Conservation (phyloP, 2,888 invertebrate species). For the Hypomecis atomaria region DNA sequence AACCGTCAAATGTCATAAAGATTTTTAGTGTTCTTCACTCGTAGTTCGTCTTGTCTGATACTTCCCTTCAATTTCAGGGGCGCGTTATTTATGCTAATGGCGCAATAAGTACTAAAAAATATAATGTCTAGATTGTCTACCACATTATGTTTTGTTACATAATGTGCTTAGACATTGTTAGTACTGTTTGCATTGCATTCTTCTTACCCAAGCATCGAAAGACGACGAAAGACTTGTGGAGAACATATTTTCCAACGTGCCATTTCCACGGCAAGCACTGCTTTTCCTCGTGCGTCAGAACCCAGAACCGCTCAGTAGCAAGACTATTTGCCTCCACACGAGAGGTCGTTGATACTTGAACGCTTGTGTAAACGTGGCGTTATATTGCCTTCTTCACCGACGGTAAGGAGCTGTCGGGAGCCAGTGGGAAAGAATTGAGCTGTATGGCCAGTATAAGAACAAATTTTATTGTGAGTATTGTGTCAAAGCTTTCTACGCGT, state of each 20-base stretch:
- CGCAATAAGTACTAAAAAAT: no score
- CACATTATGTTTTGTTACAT: no score
- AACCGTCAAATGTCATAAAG: no score
- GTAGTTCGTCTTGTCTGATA: no score
- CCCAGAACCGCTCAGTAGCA: conserved; percentile 9
- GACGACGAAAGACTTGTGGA: no score
- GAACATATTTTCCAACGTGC: not conserved
- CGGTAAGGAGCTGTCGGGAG: conserved; percentile 11
- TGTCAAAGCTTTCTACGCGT: not conserved
- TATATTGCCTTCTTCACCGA: conserved; percentile 29
- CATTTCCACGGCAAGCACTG: conserved; percentile 3
- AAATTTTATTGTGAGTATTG: not conserved
- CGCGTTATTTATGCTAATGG: no score
- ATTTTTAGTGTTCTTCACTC: no score
- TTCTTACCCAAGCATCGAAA: no score
- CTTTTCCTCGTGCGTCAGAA: conserved; percentile 16
- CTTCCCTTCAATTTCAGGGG: no score
- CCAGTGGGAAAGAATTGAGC: not conserved
- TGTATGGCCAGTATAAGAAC: not conserved
- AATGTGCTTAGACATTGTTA: no score
- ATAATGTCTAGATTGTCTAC: no score
- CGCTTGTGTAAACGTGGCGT: conserved; percentile 23
- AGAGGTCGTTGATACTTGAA: conserved; percentile 50
- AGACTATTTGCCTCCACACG: conserved; percentile 50
- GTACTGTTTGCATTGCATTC: no score